Evolutionary conservation across 2,797 vertebrate genomes (phyloP), one percentile per base, ranked within the genome.

Genomic region (Eulemur mongoz): DNA sequence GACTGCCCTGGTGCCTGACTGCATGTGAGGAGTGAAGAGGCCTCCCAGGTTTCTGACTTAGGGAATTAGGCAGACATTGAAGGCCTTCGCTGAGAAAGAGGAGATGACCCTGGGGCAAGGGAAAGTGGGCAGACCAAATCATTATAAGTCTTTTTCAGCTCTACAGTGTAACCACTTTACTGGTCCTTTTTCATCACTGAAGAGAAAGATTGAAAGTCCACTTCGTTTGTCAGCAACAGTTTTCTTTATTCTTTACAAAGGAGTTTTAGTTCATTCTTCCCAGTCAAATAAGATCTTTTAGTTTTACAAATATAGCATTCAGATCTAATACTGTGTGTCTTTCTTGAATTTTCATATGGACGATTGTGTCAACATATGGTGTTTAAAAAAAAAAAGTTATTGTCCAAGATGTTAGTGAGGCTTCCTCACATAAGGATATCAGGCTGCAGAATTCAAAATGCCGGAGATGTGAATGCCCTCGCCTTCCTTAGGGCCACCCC

Each of bases 261-360:
- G 15, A 43, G 23, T 89, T 93, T 78, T 81, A 40, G 48, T 89
- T 97, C 65, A 78, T 82, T 83, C 88, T 92, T 76, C 40, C 67
- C 45, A 52, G n/a, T 75, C 59, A 89, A 89, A 73, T 45, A 38
- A 81, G 88, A 8, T 57, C 43, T 94, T 85, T 75, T 48, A 11
- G 17, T 54, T 80, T 94, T 90, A 85, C 79, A 82, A 79, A 88
- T 57, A 61, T 15, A 43, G 13, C 57, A 15, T 54, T 88, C 65
- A 59, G 35, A 70, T 79, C 83, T 95, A 78, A 73, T 30, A 76
- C 43, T 69, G 20, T 81, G 32, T 87, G 22, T 86, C 80, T 92
- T 81, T 83, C 96, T 95, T 73, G 50, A 95, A 93, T 98, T 96
- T 98, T 90, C 73, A 80, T 91, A 89, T 70, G 30, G 76, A 91